Base-by-base conservation (phyloP, 2,113 vertebrate species). In the Osmerus mordax region DNA sequence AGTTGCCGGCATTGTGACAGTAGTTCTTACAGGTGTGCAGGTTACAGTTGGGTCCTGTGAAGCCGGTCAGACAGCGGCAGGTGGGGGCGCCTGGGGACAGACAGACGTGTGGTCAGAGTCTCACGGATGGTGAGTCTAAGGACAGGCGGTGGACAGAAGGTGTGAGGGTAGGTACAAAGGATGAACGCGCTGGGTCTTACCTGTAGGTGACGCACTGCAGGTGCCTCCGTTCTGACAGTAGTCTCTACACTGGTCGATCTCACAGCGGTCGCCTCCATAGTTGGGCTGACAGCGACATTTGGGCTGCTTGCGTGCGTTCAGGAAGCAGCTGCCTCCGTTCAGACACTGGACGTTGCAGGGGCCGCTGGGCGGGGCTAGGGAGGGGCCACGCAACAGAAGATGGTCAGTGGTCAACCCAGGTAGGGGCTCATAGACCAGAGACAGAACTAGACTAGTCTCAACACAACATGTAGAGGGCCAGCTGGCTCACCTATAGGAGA, bases 241-340 rank as follows among this genome's bases (percentile, higher is more conserved):
- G 77, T 94, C 93, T 53, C 88, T 91, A 88, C 97, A 99, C 90
- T 98, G 96, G 87, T 98, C 95, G 1, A 94, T 86, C 87, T 99
- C 95, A 69, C 97, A 99, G 59, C 90, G 92, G 25, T 98, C 96
- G 0, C 97, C 97, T 41, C 91, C 92, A 73, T 96, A 99, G 74
- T 95, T 96, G 0, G 96, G 95, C 32, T 97, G 96, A 88, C 97
- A 99, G 75, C 94, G 96, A 83, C 97, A 99, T 84, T 99, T 99
- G 67, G 95, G 92, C 83, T 97, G 97, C 59, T 94, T 94, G 78
- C 94, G 92, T 15, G 95, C 95, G 0, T 99, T 99, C 29, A 99
- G 93, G 92, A 98, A 97, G 83, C 97, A 99, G 85, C 94, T 96
- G 54, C 97, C 97, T 0, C 97, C 96, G 0, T 99, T 95, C 79